phyloP scores from a whole-genome alignment of 2,113 vertebrate species.

The Dromiciops gliroides region DNA sequence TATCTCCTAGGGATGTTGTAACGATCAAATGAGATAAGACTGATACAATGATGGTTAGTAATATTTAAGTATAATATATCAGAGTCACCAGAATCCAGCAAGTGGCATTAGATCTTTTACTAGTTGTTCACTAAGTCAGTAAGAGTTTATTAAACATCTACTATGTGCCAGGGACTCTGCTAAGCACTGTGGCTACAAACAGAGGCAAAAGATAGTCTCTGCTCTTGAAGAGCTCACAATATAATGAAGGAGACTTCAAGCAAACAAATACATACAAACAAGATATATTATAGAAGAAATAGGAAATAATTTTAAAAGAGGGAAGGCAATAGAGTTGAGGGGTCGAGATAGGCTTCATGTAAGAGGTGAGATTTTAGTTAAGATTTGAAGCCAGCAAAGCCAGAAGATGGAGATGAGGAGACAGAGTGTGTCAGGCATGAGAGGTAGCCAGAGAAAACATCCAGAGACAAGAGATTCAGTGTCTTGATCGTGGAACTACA shows the following conservation, averaged over 20 bases:
- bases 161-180: background rate
- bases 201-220: background rate
- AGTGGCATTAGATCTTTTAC: background rate
- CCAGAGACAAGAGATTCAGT: background rate
- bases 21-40: background rate
- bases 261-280: no score
- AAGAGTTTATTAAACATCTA: background rate
- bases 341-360: background rate
- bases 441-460: background rate
- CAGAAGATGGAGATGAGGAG: background rate
- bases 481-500: background rate
- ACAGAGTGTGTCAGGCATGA: background rate
- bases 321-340: background rate
- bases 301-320: background rate
- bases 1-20: no score
- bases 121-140: background rate
- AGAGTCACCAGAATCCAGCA: constrained; percentile 12
- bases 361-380: background rate
- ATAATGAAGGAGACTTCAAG: background rate
- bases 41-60: background rate
- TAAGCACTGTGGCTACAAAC: constrained; percentile 7
- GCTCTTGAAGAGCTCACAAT: background rate
- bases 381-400: background rate
- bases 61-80: background rate
- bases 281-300: background rate